These are phyloP conservation scores for Dorcus parallelipipedus DNA, from an alignment of 2,888 invertebrate species.

Conservation along the genomic window DNA sequence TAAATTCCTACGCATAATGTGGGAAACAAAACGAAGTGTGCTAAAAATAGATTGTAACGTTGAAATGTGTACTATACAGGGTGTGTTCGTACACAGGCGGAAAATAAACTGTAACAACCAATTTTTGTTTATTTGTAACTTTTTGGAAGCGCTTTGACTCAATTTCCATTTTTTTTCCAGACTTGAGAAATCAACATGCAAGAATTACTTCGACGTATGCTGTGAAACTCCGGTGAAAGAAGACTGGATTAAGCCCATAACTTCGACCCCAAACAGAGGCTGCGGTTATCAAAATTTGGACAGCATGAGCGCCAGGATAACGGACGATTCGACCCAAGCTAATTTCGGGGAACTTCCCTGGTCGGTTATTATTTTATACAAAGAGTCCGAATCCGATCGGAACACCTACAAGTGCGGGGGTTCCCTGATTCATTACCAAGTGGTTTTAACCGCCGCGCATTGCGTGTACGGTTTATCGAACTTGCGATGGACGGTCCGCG, in stretches of 20 bases:
- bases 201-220: slow-evolving; percentile 54
- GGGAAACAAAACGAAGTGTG: too few relatives aligned
- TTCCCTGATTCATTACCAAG: slow-evolving; percentile 67
- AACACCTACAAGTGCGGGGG: slow-evolving; percentile 64
- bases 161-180: slow-evolving; percentile 12
- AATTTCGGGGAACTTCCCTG: slow-evolving; percentile 75
- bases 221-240: slow-evolving; percentile 43
- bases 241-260: slow-evolving; percentile 29
- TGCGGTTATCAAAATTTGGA: slow-evolving; percentile 65
- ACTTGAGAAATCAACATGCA: slow-evolving; percentile 41
- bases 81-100: too few relatives aligned
- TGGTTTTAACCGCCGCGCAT: slow-evolving; percentile 76
- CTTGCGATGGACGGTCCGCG: slow-evolving; percentile 49
- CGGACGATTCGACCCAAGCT: slow-evolving; percentile 59
- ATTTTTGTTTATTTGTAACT: too few relatives aligned
- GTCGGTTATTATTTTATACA: slow-evolving; percentile 67
- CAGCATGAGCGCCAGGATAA: slow-evolving; percentile 64
- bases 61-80: too few relatives aligned
- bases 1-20: too few relatives aligned
- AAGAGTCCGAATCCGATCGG: slow-evolving; percentile 47
- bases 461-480: slow-evolving; percentile 50
- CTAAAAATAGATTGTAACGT: too few relatives aligned
- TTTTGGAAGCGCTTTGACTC: neutral
- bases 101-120: too few relatives aligned
- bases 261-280: slow-evolving; percentile 38